These are phyloP conservation scores for Hymenopus coronatus DNA, from an alignment of 2,888 invertebrate species.

Conservation along the genomic window DNA sequence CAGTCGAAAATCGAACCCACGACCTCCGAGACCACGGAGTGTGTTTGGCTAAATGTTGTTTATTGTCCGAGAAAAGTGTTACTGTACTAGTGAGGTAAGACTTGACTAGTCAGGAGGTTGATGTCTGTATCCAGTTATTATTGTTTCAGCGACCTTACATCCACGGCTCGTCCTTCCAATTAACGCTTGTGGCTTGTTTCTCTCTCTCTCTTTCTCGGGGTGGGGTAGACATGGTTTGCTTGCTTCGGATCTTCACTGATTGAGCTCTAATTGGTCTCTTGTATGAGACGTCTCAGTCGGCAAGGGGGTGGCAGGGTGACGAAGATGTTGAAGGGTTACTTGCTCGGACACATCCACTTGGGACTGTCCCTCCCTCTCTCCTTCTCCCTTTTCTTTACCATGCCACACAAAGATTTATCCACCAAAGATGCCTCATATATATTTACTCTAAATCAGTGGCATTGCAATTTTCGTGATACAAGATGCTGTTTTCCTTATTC, in stretches of 20 bases:
- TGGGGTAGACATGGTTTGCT: neutral
- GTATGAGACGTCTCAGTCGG: conserved; percentile 27
- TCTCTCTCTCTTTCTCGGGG: neutral
- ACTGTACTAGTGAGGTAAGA: no score
- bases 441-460: neutral
- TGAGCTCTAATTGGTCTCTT: conserved; percentile 35
- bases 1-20: no score
- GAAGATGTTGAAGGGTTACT: neutral
- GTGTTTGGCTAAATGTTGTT: no score
- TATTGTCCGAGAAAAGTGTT: no score
- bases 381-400: neutral
- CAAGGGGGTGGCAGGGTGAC: neutral
- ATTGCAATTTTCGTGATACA: neutral
- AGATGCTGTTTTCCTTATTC: neutral
- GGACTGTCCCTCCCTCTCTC: neutral
- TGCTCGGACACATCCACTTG: neutral
- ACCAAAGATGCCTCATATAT: neutral
- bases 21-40: no score
- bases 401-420: neutral
- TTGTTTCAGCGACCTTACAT: conserved; percentile 8
- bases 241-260: conserved; percentile 27
- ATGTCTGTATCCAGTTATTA: neutral
- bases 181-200: conserved; percentile 25
- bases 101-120: neutral
- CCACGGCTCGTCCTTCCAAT: conserved; percentile 28